Evolutionary conservation across 2,113 vertebrate genomes (phyloP).

Genomic region (Oceanites oceanicus): DNA sequence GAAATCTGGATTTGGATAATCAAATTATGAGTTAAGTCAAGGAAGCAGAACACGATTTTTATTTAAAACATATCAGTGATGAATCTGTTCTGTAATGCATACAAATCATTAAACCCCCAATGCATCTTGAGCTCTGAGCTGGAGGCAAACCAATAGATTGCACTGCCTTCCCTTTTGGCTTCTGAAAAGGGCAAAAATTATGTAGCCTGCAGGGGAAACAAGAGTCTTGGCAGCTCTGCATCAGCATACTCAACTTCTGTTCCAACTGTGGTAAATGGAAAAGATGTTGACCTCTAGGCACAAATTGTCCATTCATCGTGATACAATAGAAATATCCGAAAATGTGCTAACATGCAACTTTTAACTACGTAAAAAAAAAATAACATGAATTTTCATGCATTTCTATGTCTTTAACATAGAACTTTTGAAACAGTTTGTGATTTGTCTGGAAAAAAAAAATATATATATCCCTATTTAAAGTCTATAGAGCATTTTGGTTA

Average conservation of each 20-base stretch:
- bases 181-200: background rate
- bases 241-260: background rate
- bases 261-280: background rate
- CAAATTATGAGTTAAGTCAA: conserved; percentile 4
- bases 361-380: background rate
- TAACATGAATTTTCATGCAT: background rate
- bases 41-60: conserved; percentile 14
- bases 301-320: background rate
- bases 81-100: background rate
- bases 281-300: background rate
- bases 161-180: background rate
- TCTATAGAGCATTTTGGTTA: background rate
- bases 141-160: background rate
- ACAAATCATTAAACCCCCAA: background rate
- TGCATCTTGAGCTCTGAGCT: background rate
- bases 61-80: background rate
- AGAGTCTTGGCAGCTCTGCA: background rate
- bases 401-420: background rate
- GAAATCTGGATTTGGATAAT: conserved; percentile 32
- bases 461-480: background rate
- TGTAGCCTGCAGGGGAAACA: background rate
- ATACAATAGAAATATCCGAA: background rate
- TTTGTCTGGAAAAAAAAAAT: background rate
- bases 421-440: background rate
- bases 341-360: background rate